Evolutionary conservation across 2,797 vertebrate genomes (phyloP), one percentile per base, ranked within the genome.

Genomic region (Stomatorhinus walkeri): DNA sequence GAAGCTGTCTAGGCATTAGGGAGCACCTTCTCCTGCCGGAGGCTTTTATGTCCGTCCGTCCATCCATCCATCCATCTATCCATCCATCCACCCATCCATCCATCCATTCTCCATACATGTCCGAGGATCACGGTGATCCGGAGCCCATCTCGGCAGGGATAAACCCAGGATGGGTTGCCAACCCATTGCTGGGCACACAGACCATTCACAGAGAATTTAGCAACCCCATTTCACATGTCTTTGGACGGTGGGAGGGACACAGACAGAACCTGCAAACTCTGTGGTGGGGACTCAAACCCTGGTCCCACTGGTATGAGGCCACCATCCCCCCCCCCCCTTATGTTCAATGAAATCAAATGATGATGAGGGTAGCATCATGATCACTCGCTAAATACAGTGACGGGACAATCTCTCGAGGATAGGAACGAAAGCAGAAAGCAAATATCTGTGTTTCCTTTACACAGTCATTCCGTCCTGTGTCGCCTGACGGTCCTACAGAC

Each of bases 1-100:
- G 28, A 6, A 89, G 88, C 87, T 16, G 12, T 91, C 81, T 91
- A 86, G 90, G 91, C 90, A 90, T 93, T 94, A 94, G 93, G 52
- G 85, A 89, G 64, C 85, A 64, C 76, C 19, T 89, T 84, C 24
- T 68, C 85, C 24, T 32, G 68, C 24, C 51, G 54, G 87, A 7
- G 19, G 2, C 24, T 24, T 61, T 19, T 54, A 54, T 19, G 52
- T 54, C 16, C 0, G 1, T 54, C 52, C 52, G 19, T 19, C 54
- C 19, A 1, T 52, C 51, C 51, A 52, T 54, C 16, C 52, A 54
- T 19, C 43, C 40, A 43, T 52, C 12, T 2, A 0, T 54, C 16
- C 0, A 0, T 54, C 52, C 16, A 54, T 54, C 51, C 14, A 52
- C 14, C 12, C 51, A 52, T 0, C 19, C 54, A 22, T 8, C n/a